Evolutionary conservation across 2,888 invertebrate species (phyloP), one percentile per base, ranked within the genome.

Genomic region (Tortricodes alternella): DNA sequence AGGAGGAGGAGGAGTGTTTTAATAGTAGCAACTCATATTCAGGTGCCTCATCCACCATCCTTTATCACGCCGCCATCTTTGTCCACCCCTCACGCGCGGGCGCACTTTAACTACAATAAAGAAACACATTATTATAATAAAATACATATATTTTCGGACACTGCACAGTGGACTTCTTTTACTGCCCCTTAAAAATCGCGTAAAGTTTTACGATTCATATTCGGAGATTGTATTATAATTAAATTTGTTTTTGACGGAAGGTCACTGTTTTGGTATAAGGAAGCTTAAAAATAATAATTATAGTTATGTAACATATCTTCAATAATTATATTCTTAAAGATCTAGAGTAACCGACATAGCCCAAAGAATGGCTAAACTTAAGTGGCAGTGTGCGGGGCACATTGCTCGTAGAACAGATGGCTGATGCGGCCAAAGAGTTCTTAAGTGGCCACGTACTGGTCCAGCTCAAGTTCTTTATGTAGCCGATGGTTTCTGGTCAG

Each of bases 111-210:
- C 58, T 63, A 63, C 71, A 70, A 73, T 71, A 70, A 75, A 74
- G 68, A 68, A 67, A 70, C 71, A 69, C 68, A 73, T 78, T 73
- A 73, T 74, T 73, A 70, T 65, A 75, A 75, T 76, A 80, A 76
- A 78, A 77, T 53, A 69, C 66, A 65, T 60, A 67, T 60, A 41
- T 49, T 53, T 59, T 59, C 38, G 56, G 59, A 49, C 51, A 44
- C 38, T 21, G 34, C 32, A 21, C 46, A 32, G 39, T 27, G 32
- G 39, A 51, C n/a, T 51, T 21, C 19, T 51, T 53, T 43, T 43
- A 49, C 19, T 13, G 49, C 16, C 21, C 38, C 37, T 39, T 44
- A 27, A 53, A 43, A 58, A 46, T 43, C 29, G 37, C 24, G 27
- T 49, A 49, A 50, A 52, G 7, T 24, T 58, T 52, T 52, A 58